A percentile compares a stretch with the other conserved stretches of the same genome.
phyloP scores from a whole-genome alignment of 2,888 invertebrate genomes.

The Stenoptilia bipunctidactyla region DNA sequence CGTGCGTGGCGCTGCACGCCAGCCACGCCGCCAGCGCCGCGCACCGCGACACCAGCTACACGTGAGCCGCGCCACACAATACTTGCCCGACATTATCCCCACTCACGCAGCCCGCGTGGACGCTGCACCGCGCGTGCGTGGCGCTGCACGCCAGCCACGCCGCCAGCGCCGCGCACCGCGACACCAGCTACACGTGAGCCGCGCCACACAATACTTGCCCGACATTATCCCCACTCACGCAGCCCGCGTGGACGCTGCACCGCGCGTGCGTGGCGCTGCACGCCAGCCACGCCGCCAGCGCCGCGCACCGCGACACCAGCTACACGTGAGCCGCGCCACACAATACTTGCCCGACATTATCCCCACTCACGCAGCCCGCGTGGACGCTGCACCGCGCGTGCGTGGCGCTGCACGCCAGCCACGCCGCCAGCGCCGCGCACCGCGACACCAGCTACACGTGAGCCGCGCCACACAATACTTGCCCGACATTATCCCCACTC shows the following conservation, averaged over 20 bases:
- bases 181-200: too few species aligned
- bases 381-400: slow-evolving; percentile 98
- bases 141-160: slow-evolving; percentile 74
- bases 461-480: too few species aligned
- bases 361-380: slow-evolving; percentile 84
- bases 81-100: too few species aligned
- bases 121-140: slow-evolving; percentile 95
- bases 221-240: slow-evolving; percentile 83
- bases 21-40: slow-evolving; percentile 78
- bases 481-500: too few species aligned
- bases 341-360: too few species aligned
- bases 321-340: too few species aligned
- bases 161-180: slow-evolving; percentile 84
- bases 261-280: slow-evolving; percentile 89
- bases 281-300: slow-evolving; percentile 73
- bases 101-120: slow-evolving; percentile 86
- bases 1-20: slow-evolving; percentile 83
- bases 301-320: too few species aligned
- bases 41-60: too few species aligned
- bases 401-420: slow-evolving; percentile 77
- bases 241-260: slow-evolving; percentile 93
- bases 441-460: too few species aligned
- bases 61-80: too few species aligned
- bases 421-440: slow-evolving; percentile 82
- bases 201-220: too few species aligned